Evolutionary conservation across 2,888 invertebrate genomes (phyloP).

Genomic region (Nomada hirtipes): DNA sequence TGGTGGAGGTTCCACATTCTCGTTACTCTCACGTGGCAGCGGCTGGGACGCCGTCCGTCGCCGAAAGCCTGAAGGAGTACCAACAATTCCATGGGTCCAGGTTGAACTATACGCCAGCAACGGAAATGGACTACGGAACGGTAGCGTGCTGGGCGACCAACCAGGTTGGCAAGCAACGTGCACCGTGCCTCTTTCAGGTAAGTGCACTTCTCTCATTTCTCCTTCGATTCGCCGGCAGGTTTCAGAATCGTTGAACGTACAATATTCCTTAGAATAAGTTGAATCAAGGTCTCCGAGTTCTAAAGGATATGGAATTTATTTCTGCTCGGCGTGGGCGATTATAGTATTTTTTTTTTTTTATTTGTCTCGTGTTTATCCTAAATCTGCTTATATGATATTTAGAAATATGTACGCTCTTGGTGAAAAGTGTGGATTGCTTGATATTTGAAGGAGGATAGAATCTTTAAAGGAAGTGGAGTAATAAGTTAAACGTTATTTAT

Average conservation of each 20-base stretch:
- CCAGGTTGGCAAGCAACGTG: conserved; percentile 92
- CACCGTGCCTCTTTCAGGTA: conserved; percentile 94
- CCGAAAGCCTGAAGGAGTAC: conserved; percentile 79
- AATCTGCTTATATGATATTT: no score
- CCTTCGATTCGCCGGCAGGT: background rate
- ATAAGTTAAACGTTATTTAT: no score
- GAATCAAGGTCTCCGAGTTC: background rate
- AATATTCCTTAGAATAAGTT: background rate
- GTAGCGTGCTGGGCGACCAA: conserved; percentile 95
- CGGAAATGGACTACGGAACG: conserved; percentile 95
- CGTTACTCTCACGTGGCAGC: conserved; percentile 82
- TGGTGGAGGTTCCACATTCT: conserved; percentile 90
- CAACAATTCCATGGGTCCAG: conserved; percentile 86
- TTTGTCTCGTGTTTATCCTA: no score
- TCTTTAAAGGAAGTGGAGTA: no score
- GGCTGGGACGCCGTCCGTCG: conserved; percentile 76
- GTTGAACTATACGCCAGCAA: conserved; percentile 93
- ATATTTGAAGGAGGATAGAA: no score
- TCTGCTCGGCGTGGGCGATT: background rate
- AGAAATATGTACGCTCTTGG: no score
- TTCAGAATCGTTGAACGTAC: conserved; percentile 5
- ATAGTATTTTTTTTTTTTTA: no score
- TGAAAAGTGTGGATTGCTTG: no score
- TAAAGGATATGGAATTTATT: background rate
- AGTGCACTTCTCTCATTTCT: conserved; percentile 44